These are phyloP conservation scores for Campylorhamphus procurvoides DNA, from an alignment of 2,113 vertebrate genomes.

Conservation along the genomic window DNA sequence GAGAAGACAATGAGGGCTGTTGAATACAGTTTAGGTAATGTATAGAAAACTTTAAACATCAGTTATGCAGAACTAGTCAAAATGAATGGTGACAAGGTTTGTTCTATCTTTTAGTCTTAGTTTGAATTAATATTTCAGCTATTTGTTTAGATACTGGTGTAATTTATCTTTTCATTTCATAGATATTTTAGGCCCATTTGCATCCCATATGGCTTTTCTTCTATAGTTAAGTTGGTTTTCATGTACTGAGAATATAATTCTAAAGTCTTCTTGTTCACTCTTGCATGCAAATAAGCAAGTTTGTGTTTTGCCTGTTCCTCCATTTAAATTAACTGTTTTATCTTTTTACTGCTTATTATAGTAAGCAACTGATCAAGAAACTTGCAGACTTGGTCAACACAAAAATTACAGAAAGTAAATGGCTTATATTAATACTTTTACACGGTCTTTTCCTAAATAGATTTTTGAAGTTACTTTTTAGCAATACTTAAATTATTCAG, in stretches of 20 bases:
- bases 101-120: background rate
- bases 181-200: background rate
- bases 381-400: background rate
- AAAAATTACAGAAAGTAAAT: background rate
- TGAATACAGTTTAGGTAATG: background rate
- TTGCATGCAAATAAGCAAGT: background rate
- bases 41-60: background rate
- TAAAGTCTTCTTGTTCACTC: background rate
- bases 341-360: background rate
- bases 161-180: background rate
- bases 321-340: background rate
- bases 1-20: background rate
- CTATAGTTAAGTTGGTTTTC: background rate
- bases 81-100: background rate
- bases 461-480: background rate
- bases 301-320: background rate
- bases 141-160: background rate
- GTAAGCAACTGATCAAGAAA: background rate
- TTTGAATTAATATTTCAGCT: slow-evolving; percentile 1
- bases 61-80: background rate
- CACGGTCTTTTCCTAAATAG: background rate
- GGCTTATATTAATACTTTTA: background rate
- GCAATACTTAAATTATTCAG: background rate
- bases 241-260: background rate
- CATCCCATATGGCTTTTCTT: background rate